Evolutionary conservation across 2,797 vertebrate genomes (phyloP).

Genomic region (Gorsachius magnificus): DNA sequence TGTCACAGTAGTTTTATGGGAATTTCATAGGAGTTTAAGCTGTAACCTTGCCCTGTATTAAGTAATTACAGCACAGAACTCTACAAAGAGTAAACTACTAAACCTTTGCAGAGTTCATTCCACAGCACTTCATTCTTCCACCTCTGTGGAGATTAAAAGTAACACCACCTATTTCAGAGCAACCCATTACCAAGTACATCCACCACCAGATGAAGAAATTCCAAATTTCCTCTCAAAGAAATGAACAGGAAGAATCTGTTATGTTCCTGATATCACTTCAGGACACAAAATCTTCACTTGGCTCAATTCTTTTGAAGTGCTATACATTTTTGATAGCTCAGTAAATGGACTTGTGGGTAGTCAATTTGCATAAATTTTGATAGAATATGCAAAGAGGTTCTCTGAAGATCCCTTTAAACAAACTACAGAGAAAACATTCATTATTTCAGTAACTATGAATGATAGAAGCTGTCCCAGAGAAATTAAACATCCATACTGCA

Average conservation of each 20-base stretch:
- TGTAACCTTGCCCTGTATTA: not conserved
- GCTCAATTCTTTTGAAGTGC: not conserved
- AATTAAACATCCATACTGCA: not conserved
- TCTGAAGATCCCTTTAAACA: slow-evolving; percentile 36
- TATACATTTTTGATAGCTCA: slow-evolving; percentile 25
- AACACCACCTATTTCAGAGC: not conserved
- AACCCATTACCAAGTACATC: not conserved
- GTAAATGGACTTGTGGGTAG: slow-evolving; percentile 18
- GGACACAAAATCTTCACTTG: not conserved
- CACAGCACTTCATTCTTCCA: not conserved
- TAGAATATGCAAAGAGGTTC: not conserved
- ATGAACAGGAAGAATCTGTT: not conserved
- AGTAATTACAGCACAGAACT: not conserved
- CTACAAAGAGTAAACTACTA: not conserved
- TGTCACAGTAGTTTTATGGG: not conserved
- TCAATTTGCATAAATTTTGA: slow-evolving; percentile 24
- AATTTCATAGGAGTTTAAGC: not conserved
- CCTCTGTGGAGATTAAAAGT: not conserved
- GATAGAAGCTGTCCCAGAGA: slow-evolving; percentile 9
- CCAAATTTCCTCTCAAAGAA: not conserved
- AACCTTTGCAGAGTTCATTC: not conserved
- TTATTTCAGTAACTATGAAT: not conserved
- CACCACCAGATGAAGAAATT: not conserved
- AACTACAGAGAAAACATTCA: slow-evolving; percentile 21
- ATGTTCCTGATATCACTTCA: not conserved